Evolutionary conservation across 92 coral and sea anemone genomes (phyloP), one percentile per base, ranked within the genome.

Genomic region (Isaurus tuberculatus): DNA sequence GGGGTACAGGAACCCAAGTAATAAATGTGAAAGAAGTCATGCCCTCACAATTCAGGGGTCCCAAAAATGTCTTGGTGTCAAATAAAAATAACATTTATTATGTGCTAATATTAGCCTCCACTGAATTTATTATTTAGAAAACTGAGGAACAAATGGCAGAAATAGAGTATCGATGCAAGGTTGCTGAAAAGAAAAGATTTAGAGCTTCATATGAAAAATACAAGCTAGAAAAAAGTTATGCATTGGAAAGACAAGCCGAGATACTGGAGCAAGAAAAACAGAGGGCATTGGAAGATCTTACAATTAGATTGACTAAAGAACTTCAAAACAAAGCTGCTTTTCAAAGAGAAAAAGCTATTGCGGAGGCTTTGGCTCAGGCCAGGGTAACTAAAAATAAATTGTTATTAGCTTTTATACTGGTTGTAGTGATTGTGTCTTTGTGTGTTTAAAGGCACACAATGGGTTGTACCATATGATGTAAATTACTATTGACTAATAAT

Each of bases 101-200:
- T n/a, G n/a, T n/a, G n/a, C n/a, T n/a, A n/a, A n/a, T n/a, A n/a
- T n/a, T n/a, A n/a, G n/a, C n/a, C n/a, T 25, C n/a, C 46, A 25
- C 53, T 66, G 37, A 1, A 17, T 65, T 42, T 1, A 9, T 28
- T 8, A 32, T 69, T 31, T 68, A 96, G 99, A 91, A 88, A 79
- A 91, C 98, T 40, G 98, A 92, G 65, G 90, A 90, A 48, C 87
- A 94, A 75, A 94, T 94, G 91, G 99, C 94, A 44, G 95, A 90
- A 68, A 94, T 96, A 32, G 86, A 80, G 83, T 96, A 94, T 68
- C 95, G 99, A 13, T 96, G 98, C 79, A 95, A 96, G 28, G 91
- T 96, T 19, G 99, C 99, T 8, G 99, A 94, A 87, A 96, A 94
- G 55, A 96, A 96, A 88, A 88, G 99, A 42, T 86, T 92, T 30